Conservation (phyloP, 23 tunicate genomes). For the Diplosoma virens region DNA sequence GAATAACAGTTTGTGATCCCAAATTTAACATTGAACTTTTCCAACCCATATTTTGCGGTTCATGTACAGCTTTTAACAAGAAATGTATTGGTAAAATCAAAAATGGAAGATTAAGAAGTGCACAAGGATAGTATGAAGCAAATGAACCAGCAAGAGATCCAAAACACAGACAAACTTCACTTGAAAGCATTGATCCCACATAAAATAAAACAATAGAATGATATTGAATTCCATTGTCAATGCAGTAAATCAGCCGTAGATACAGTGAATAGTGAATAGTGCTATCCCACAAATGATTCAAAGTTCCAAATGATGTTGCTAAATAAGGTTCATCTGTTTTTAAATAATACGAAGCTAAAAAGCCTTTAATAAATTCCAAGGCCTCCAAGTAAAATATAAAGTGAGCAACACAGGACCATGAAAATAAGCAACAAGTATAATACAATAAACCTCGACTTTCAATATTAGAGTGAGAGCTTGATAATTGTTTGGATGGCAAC, state of each 20-base stretch:
- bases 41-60: too few relatives aligned
- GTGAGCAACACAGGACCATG: constrained; percentile 68
- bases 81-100: constrained; percentile 33
- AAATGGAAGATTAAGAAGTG: constrained; percentile 49
- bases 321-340: constrained; percentile 69
- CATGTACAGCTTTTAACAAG: background rate
- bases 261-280: constrained; percentile 31
- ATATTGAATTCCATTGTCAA: constrained; percentile 66
- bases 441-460: constrained; percentile 35
- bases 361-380: constrained; percentile 37
- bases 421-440: constrained; percentile 60
- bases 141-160: constrained; percentile 57
- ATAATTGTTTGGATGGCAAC: too few relatives aligned
- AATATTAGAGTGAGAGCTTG: too few relatives aligned
- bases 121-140: constrained; percentile 30
- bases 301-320: constrained; percentile 43
- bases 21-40: too few relatives aligned
- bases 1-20: too few relatives aligned
- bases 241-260: constrained; percentile 41
- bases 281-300: constrained; percentile 41
- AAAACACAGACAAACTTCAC: constrained; percentile 21
- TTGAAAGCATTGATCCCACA: constrained; percentile 37
- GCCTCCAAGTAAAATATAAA: constrained; percentile 41
- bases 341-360: constrained; percentile 52
- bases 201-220: constrained; percentile 46